Evolutionary conservation across 30 jellyfish, hydroid and myxozoan genomes (phyloP).

Genomic region (Pseudorhiza aurosa): DNA sequence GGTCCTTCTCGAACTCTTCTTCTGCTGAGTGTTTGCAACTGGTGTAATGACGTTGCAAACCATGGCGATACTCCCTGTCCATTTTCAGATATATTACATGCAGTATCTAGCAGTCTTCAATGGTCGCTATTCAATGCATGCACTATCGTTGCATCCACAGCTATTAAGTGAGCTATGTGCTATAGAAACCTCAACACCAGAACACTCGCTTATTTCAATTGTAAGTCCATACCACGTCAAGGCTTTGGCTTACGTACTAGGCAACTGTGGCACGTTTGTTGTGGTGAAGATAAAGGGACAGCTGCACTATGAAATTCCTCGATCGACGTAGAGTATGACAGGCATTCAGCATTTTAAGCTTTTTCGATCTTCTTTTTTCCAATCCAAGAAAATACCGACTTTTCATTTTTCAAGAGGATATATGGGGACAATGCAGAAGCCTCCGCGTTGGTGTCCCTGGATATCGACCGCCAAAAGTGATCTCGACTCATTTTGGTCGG

Average conservation of each 20-base stretch:
- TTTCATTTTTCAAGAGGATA: not conserved
- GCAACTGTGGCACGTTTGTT: slow-evolving; percentile 44
- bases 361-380: not conserved
- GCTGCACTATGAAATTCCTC: slow-evolving; percentile 23
- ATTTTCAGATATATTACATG: not conserved
- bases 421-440: too few relatives aligned
- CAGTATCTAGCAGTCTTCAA: not conserved
- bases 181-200: not conserved
- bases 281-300: slow-evolving; percentile 17
- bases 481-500: too few relatives aligned
- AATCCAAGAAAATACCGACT: not conserved
- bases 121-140: too few relatives aligned
- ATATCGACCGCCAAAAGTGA: too few relatives aligned
- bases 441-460: too few relatives aligned
- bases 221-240: slow-evolving; percentile 40
- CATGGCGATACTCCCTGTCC: slow-evolving; percentile 9
- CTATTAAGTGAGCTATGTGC: not conserved
- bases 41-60: not conserved
- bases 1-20: slow-evolving; percentile 11
- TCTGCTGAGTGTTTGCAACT: not conserved
- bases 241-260: slow-evolving; percentile 33
- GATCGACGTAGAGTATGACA: not conserved
- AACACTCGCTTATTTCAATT: not conserved
- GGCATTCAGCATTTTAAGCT: not conserved
- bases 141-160: slow-evolving; percentile 9